A percentile compares a stretch with the other conserved stretches of the same genome.
Evolutionary conservation across 1,140 invertebrate species (phyloP).

Genomic region (Apolygus lucorum): DNA sequence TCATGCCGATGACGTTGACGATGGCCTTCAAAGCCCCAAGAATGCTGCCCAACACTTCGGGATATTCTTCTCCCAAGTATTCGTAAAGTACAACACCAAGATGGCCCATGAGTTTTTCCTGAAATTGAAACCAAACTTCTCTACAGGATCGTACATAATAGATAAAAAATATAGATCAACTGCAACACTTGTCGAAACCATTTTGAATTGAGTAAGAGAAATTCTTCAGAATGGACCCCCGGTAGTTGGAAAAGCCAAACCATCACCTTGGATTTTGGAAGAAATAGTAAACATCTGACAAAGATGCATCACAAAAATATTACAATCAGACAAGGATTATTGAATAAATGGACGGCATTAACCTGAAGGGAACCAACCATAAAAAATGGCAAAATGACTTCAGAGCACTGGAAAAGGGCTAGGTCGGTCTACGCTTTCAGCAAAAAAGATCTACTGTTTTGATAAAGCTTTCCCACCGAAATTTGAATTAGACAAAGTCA

Average conservation of each 20-base stretch:
- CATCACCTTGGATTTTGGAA: constrained; percentile 1
- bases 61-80: constrained; percentile 98
- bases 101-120: constrained; percentile 99
- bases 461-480: too few relatives aligned
- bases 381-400: too few relatives aligned
- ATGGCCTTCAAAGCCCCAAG: constrained; percentile 96
- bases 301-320: too few relatives aligned
- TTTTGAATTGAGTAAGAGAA: background rate
- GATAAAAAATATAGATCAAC: constrained; percentile 13
- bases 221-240: background rate
- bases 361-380: too few relatives aligned
- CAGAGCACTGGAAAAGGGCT: too few relatives aligned
- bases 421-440: too few relatives aligned
- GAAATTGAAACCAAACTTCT: constrained; percentile 32
- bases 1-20: constrained; percentile 99
- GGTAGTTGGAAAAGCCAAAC: background rate
- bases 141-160: constrained; percentile 30
- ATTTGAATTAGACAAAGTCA: too few relatives aligned
- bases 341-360: too few relatives aligned
- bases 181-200: too few relatives aligned
- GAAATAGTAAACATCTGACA: background rate
- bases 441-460: too few relatives aligned
- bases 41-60: constrained; percentile 97
- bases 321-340: too few relatives aligned
- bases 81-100: constrained; percentile 99